Evolutionary conservation across 1,140 invertebrate genomes (phyloP).

Genomic region (Caenorhabditis brenneri): DNA sequence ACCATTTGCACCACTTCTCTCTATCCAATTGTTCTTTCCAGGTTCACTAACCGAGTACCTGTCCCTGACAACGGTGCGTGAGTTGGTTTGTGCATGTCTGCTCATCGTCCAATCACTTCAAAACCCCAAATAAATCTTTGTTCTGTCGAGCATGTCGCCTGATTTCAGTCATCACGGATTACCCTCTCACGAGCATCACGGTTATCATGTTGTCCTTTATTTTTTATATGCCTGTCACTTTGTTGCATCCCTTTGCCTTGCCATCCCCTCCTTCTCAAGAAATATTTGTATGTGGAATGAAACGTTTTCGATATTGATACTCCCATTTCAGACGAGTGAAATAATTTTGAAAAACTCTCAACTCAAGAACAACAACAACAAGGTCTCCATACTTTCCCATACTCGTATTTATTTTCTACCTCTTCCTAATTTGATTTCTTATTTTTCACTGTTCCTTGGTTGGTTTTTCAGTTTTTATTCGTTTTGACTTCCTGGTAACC

Average conservation of each 20-base stretch:
- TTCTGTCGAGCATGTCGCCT: background rate
- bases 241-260: background rate
- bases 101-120: constrained; percentile 21
- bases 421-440: background rate
- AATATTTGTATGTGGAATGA: constrained; percentile 19
- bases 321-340: background rate
- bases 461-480: background rate
- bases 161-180: background rate
- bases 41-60: constrained; percentile 37
- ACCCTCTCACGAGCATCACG: constrained; percentile 19
- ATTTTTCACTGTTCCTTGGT: background rate
- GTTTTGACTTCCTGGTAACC: constrained; percentile 26
- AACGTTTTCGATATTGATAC: background rate
- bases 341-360: background rate
- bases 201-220: constrained; percentile 30
- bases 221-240: background rate
- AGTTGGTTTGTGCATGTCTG: constrained; percentile 37
- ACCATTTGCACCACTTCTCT: background rate
- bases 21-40: background rate
- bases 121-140: background rate
- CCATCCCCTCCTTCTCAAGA: background rate
- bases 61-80: constrained; percentile 39
- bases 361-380: background rate
- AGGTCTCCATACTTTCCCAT: background rate
- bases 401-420: background rate